Conservation (phyloP, 2,888 invertebrate genomes). For the Drosophila setosimentum region DNA sequence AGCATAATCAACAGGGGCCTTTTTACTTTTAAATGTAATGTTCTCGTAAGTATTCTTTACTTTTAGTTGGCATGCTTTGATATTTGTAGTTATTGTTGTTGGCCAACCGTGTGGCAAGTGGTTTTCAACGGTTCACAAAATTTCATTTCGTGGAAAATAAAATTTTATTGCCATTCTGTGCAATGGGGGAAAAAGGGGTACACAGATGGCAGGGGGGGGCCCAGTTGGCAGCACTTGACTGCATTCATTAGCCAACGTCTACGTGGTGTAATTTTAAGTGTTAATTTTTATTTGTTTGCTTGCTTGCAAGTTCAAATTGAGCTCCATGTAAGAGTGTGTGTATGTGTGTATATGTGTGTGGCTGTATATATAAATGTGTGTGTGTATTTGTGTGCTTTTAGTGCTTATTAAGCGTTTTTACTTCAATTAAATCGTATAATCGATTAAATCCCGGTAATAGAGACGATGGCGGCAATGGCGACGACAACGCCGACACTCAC, state of each 20-base stretch:
- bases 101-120: slow-evolving; percentile 58
- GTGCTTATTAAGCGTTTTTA: slow-evolving; percentile 79
- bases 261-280: slow-evolving; percentile 78
- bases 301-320: slow-evolving; percentile 33
- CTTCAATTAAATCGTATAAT: slow-evolving; percentile 80
- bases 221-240: slow-evolving; percentile 35
- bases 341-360: slow-evolving; percentile 33
- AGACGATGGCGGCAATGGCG: slow-evolving; percentile 20
- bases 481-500: slow-evolving; percentile 30
- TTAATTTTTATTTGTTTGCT: slow-evolving; percentile 74
- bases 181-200: slow-evolving; percentile 43
- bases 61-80: slow-evolving; percentile 22
- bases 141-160: slow-evolving; percentile 74
- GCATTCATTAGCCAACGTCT: slow-evolving; percentile 71
- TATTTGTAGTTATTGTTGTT: slow-evolving; percentile 33
- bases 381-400: slow-evolving; percentile 52
- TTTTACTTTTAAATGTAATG: background rate
- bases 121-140: slow-evolving; percentile 75
- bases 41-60: slow-evolving; percentile 12
- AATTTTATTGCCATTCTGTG: slow-evolving; percentile 68
- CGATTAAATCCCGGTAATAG: slow-evolving; percentile 68
- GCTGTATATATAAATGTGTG: background rate
- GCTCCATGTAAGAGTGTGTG: slow-evolving; percentile 3
- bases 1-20: background rate
- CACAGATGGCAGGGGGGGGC: background rate